phyloP scores from a whole-genome alignment of 2,113 vertebrate genomes.

The Passer montanus region DNA sequence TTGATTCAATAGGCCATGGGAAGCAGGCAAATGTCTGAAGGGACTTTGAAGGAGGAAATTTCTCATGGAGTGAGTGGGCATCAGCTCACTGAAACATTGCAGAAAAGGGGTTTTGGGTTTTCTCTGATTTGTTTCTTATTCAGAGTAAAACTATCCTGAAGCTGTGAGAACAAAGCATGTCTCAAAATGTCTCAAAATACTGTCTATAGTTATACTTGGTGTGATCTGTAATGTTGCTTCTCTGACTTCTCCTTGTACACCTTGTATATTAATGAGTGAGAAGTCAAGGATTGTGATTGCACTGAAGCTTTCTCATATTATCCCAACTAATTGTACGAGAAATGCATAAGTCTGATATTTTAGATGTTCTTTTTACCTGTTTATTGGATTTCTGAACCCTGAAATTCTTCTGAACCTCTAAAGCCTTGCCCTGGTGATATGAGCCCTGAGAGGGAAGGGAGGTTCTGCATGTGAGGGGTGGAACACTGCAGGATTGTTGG shows the following conservation, averaged over 20 bases:
- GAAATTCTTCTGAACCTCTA: background rate
- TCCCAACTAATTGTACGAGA: background rate
- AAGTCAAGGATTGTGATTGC: background rate
- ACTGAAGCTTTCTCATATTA: background rate
- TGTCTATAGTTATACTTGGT: accelerated
- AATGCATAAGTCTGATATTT: background rate
- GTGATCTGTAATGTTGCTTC: accelerated
- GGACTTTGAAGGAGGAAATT: background rate
- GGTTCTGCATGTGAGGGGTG: background rate
- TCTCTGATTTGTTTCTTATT: background rate
- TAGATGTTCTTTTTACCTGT: background rate
- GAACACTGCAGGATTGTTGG: background rate
- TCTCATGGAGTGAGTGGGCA: background rate
- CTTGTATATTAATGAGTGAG: background rate
- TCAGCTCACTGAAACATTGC: background rate
- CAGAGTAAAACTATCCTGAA: background rate
- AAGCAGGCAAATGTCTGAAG: background rate
- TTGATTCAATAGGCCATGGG: background rate
- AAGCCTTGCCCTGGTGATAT: background rate
- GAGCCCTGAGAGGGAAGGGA: background rate
- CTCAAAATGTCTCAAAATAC: background rate
- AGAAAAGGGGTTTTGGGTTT: background rate
- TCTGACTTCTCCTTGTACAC: background rate
- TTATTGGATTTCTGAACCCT: background rate
- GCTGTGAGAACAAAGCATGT: background rate